A percentile compares a stretch with the other conserved stretches of the same genome.
phyloP scores from a whole-genome alignment of 2,888 invertebrate species.

The Leptura quadrifasciata region DNA sequence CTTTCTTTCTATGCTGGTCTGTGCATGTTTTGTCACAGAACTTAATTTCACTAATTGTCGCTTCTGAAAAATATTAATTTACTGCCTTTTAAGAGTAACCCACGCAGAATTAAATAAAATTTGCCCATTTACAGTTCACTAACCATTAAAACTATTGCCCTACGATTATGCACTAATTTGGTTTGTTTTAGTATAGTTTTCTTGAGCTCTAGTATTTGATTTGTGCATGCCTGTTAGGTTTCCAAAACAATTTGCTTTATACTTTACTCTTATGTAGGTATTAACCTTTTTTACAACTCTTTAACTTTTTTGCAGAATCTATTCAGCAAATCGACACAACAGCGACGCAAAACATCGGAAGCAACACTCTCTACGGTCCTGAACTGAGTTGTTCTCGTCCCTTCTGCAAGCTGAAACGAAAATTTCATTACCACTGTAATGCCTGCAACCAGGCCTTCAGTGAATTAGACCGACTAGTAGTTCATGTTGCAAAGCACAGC shows the following conservation, averaged over 20 bases:
- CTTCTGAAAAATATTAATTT: not conserved
- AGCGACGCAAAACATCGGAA: constrained; percentile 54
- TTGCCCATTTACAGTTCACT: too few species aligned
- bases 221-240: not conserved
- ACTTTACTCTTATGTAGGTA: not conserved
- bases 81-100: too few species aligned
- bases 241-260: not conserved
- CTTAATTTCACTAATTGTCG: not conserved
- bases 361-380: constrained; percentile 78
- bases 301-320: constrained; percentile 53
- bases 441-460: constrained; percentile 88
- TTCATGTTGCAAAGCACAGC: constrained; percentile 84
- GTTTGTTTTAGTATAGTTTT: not conserved
- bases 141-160: too few species aligned
- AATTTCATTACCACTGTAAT: constrained; percentile 87
- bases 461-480: constrained; percentile 81
- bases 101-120: too few species aligned
- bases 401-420: constrained; percentile 87
- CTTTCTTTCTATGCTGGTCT: not conserved
- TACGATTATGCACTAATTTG: not conserved
- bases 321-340: constrained; percentile 30
- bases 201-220: not conserved
- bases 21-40: not conserved
- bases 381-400: constrained; percentile 84
- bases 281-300: not conserved